These are phyloP conservation scores for Diploptera punctata DNA, from an alignment of 2,888 invertebrate species.

Conservation along the genomic window DNA sequence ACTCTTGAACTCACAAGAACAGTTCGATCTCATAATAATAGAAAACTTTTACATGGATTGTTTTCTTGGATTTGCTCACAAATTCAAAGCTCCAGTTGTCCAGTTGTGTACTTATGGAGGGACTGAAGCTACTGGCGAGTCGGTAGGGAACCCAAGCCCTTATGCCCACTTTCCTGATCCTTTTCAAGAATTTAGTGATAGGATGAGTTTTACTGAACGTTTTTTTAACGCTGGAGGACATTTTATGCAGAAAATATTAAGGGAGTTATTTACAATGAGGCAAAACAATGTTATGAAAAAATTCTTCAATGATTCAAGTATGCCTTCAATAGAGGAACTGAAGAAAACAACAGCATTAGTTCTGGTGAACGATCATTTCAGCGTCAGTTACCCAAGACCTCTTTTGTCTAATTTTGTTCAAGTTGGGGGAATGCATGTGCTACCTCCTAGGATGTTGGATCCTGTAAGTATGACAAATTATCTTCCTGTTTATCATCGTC, in stretches of 20 bases:
- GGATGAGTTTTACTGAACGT: slow-evolving; percentile 56
- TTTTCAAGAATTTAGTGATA: slow-evolving; percentile 57
- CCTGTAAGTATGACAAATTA: slow-evolving; percentile 35
- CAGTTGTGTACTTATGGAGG: slow-evolving; percentile 56
- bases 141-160: slow-evolving; percentile 58
- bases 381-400: slow-evolving; percentile 45
- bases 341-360: slow-evolving; percentile 43
- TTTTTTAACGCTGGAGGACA: slow-evolving; percentile 56
- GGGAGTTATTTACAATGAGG: slow-evolving; percentile 19
- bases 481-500: too few species aligned
- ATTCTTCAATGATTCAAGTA: slow-evolving; percentile 25
- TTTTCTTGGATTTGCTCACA: slow-evolving; percentile 35
- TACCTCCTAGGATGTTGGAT: slow-evolving; percentile 43
- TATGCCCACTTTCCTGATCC: slow-evolving; percentile 60
- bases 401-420: slow-evolving; percentile 48
- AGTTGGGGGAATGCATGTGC: slow-evolving; percentile 50
- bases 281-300: slow-evolving; percentile 30
- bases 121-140: slow-evolving; percentile 56
- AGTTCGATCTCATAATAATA: slow-evolving; percentile 39
- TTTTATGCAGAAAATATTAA: neutral
- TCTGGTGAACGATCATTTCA: slow-evolving; percentile 48
- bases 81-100: slow-evolving; percentile 47
- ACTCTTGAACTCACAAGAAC: slow-evolving; percentile 16
- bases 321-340: slow-evolving; percentile 42
- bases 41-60: slow-evolving; percentile 38